Evolutionary conservation across 2,797 vertebrate species (phyloP), one percentile per base, ranked within the genome.

Genomic region (Geotrypetes seraphini): DNA sequence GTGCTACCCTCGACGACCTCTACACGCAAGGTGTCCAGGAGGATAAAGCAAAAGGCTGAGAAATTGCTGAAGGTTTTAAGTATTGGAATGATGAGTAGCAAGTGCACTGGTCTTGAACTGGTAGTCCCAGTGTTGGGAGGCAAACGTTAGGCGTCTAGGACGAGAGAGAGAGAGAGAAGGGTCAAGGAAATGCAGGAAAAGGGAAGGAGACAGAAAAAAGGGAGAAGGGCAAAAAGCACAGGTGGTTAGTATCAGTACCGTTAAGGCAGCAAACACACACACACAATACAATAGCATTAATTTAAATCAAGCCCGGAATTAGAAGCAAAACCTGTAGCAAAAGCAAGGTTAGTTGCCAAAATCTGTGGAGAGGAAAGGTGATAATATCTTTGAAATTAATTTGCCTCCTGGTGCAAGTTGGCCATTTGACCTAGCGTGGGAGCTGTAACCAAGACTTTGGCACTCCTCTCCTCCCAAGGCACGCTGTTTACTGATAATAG

Each of bases 101-200:
- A 81, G 68, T 36, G 56, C 66, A 68, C 53, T 69, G 72, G 69
- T 51, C 66, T 71, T 25, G 66, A 50, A 36, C 48, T 53, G 62
- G 63, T 63, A 71, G 73, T 62, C 73, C 76, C 73, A 72, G 73
- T 47, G 68, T 40, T 61, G 66, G 75, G 58, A 73, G 60, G 68
- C 68, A 71, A n/a, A 16, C 57, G 53, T 71, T 84, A 84, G 69
- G 72, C 60, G 73, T 81, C 80, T 82, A 74, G 69, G 73, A 81
- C 68, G 62, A 71, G 75, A 75, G 69, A 79, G 71, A 68, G 55
- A 67, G 71, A 70, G 53, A 53, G 31, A 62, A 65, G 59, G 43
- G 14, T 10, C 49, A 60, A 36, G 59, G 50, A 48, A 36, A 53
- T 42, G 9, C 8, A 53, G 46, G 56, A 28, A 56, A 17, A 48